Conservation (phyloP, 2,113 vertebrate species). For the Loxodonta africana region DNA sequence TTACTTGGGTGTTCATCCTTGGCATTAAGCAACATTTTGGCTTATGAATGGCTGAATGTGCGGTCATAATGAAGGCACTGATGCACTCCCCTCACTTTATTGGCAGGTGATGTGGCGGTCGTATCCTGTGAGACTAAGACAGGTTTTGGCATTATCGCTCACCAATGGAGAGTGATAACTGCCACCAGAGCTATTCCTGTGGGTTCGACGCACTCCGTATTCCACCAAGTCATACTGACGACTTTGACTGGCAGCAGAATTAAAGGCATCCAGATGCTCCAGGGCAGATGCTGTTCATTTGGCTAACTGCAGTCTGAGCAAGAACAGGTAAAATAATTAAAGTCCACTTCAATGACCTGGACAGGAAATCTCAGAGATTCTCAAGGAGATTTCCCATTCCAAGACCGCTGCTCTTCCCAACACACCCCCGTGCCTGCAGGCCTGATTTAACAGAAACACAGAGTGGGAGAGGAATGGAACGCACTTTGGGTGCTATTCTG, state of each 20-base stretch:
- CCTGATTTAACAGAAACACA: not conserved
- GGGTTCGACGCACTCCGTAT: not conserved
- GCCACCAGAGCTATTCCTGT: not conserved
- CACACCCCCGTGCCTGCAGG: accelerated
- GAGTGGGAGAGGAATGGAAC: not conserved
- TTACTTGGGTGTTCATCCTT: accelerated
- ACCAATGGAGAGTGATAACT: not conserved
- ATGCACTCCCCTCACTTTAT: conserved; percentile 58
- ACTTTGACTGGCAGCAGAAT: conserved; percentile 6
- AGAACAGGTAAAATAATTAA: conserved; percentile 46
- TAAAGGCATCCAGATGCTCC: conserved; percentile 19
- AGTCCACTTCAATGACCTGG: conserved; percentile 29
- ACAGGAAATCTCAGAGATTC: not conserved
- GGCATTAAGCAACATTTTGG: conserved; percentile 39
- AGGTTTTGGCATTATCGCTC: not conserved
- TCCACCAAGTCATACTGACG: conserved; percentile 43
- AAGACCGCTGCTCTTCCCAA: not conserved
- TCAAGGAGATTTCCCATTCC: not conserved
- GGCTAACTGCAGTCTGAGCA: conserved; percentile 48
- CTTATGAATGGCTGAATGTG: conserved; percentile 58
- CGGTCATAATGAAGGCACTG: not conserved
- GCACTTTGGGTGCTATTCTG: not conserved
- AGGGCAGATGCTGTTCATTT: conserved; percentile 72
- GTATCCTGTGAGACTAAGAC: conserved; percentile 26
- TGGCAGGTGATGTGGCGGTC: conserved; percentile 20